Conservation (phyloP, 2,888 invertebrate genomes). For the Aspidiotus rigidus region DNA sequence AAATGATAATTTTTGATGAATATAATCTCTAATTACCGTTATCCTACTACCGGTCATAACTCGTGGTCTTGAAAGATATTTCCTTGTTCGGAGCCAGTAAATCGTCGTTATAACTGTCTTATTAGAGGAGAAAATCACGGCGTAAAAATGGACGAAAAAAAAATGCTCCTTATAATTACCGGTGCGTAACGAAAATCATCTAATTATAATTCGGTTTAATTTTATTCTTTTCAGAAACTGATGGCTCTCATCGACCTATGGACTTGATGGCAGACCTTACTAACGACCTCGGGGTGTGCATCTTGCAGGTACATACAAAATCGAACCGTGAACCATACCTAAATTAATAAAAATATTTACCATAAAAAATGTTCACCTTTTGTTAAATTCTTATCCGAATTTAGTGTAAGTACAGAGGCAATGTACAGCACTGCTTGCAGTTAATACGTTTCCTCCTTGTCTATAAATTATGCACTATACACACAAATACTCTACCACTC, state of each 20-base stretch:
- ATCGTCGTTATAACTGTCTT: background rate
- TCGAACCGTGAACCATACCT: slow-evolving; percentile 50
- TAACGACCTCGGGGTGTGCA: slow-evolving; percentile 61
- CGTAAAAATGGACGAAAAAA: background rate
- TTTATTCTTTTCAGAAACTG: slow-evolving; percentile 13
- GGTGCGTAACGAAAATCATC: background rate
- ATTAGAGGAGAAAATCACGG: background rate
- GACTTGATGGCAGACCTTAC: slow-evolving; percentile 71
- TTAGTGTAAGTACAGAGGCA: background rate
- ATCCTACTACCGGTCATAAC: too few relatives aligned
- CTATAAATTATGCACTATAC: too few relatives aligned
- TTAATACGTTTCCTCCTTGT: background rate
- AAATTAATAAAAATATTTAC: slow-evolving; percentile 55
- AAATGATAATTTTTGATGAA: too few relatives aligned
- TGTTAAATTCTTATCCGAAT: slow-evolving; percentile 17
- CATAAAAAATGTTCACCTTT: slow-evolving; percentile 40
- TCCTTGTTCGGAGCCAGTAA: background rate
- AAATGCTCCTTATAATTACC: background rate
- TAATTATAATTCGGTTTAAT: background rate
- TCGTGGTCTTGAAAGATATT: background rate
- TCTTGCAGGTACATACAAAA: slow-evolving; percentile 49
- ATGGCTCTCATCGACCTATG: slow-evolving; percentile 46
- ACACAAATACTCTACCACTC: too few relatives aligned
- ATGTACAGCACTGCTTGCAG: too few relatives aligned
- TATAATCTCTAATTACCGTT: too few relatives aligned